These are phyloP conservation scores for Mormyrops boulengeri DNA, from an alignment of 2,797 vertebrate genomes.

Conservation along the genomic window DNA sequence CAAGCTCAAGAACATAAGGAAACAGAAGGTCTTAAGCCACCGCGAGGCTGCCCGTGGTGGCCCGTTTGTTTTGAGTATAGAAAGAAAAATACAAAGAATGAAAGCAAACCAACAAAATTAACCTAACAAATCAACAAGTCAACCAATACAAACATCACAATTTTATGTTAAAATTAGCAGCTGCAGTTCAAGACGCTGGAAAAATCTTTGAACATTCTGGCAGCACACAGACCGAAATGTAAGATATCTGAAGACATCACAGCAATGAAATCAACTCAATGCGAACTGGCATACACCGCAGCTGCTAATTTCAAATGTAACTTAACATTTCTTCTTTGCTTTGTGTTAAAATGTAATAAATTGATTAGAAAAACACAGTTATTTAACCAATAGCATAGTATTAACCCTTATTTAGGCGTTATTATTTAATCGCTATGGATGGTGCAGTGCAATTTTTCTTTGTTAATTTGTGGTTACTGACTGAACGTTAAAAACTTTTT, in stretches of 20 bases:
- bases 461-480: conserved; percentile 40
- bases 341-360: conserved; percentile 63
- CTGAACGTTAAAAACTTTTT: background rate
- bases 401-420: background rate
- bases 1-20: conserved; percentile 57
- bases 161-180: conserved; percentile 69
- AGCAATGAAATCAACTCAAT: background rate
- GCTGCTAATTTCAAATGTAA: conserved; percentile 71
- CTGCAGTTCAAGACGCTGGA: conserved; percentile 55
- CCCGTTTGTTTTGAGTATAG: conserved; percentile 57
- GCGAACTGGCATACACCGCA: conserved; percentile 41
- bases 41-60: conserved; percentile 56
- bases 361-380: conserved; percentile 65
- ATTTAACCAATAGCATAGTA: background rate
- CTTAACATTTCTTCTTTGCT: conserved; percentile 42
- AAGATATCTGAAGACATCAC: background rate
- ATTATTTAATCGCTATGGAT: conserved; percentile 24
- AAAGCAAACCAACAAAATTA: conserved; percentile 43
- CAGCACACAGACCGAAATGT: background rate
- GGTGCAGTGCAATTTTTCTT: conserved; percentile 37
- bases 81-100: conserved; percentile 55
- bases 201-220: background rate
- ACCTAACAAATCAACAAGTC: conserved; percentile 50
- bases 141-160: conserved; percentile 44
- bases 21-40: conserved; percentile 55